Percentiles rank a stretch among this genome's conserved stretches.
These are phyloP conservation scores for Uloborus plumipes DNA, from an alignment of 2,888 invertebrate genomes.

Conservation along the genomic window DNA sequence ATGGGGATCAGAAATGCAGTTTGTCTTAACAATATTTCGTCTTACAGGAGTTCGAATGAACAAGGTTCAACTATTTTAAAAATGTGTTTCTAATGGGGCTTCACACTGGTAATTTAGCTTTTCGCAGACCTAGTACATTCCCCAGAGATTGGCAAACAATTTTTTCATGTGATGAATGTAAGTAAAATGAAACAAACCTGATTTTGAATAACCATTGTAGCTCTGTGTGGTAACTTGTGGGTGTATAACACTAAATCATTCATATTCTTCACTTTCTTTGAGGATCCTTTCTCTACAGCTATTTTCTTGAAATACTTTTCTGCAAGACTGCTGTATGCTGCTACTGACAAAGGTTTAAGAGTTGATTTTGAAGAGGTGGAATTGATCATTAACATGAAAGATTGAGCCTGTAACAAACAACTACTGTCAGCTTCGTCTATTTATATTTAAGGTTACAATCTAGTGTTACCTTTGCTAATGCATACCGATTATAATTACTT, in stretches of 20 bases:
- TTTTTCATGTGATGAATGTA: not conserved
- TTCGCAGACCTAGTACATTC: too few relatives aligned
- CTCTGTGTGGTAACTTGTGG: constrained; percentile 25
- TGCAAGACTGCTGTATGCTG: constrained; percentile 21
- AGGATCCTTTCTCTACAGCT: constrained; percentile 45
- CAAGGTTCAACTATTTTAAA: too few relatives aligned
- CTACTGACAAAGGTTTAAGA: constrained; percentile 33
- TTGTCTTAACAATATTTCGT: too few relatives aligned
- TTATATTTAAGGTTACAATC: too few relatives aligned
- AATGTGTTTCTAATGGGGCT: too few relatives aligned
- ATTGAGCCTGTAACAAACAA: constrained; percentile 19
- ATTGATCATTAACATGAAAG: constrained; percentile 25
- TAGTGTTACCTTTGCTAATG: too few relatives aligned
- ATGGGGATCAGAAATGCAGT: too few relatives aligned
- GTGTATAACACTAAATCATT: constrained; percentile 49
- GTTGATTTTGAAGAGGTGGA: not conserved
- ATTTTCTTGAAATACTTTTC: constrained; percentile 39
- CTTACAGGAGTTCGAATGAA: too few relatives aligned
- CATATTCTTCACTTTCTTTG: constrained; percentile 48
- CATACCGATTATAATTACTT: too few relatives aligned
- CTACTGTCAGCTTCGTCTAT: too few relatives aligned
- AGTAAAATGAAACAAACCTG: constrained; percentile 22
- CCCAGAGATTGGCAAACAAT: too few relatives aligned
- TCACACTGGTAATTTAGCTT: too few relatives aligned
- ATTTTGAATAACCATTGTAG: constrained; percentile 43